Evolutionary conservation across 2,888 invertebrate species (phyloP).

Genomic region (Parelbella ahira): DNA sequence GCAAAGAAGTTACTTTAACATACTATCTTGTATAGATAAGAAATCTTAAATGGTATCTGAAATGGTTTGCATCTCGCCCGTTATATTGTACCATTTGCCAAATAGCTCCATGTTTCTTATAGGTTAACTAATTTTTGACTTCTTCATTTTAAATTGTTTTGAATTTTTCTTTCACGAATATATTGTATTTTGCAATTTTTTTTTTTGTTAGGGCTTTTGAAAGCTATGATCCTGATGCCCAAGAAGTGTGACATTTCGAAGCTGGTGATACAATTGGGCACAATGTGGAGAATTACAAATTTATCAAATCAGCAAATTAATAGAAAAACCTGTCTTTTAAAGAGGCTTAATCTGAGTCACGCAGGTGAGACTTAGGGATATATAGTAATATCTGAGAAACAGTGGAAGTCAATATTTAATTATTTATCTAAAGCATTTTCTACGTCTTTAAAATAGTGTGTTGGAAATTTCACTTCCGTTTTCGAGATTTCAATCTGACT

Average conservation of each 20-base stretch:
- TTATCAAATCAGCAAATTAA: constrained; percentile 33
- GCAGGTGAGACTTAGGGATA: constrained; percentile 33
- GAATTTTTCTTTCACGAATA: no score
- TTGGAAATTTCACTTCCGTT: no score
- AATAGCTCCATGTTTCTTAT: background rate
- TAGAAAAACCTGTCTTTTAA: constrained; percentile 40
- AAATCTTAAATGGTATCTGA: constrained; percentile 1
- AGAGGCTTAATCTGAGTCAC: constrained; percentile 41
- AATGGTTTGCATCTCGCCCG: constrained; percentile 4
- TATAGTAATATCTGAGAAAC: no score
- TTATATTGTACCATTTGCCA: background rate
- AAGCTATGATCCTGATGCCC: constrained; percentile 23
- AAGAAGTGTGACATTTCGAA: constrained; percentile 22
- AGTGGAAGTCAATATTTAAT: no score
- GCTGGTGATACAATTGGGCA: constrained; percentile 20
- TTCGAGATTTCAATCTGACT: no score
- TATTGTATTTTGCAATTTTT: no score
- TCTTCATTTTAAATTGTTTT: no score
- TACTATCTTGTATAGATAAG: constrained; percentile 14
- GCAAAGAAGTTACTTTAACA: constrained; percentile 2
- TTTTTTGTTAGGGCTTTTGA: constrained; percentile 19
- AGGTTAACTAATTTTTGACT: no score
- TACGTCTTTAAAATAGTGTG: no score
- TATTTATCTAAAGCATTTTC: no score
- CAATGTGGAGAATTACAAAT: constrained; percentile 21